phyloP scores from a whole-genome alignment of 2,797 vertebrate genomes.

The Clarias pachynema region DNA sequence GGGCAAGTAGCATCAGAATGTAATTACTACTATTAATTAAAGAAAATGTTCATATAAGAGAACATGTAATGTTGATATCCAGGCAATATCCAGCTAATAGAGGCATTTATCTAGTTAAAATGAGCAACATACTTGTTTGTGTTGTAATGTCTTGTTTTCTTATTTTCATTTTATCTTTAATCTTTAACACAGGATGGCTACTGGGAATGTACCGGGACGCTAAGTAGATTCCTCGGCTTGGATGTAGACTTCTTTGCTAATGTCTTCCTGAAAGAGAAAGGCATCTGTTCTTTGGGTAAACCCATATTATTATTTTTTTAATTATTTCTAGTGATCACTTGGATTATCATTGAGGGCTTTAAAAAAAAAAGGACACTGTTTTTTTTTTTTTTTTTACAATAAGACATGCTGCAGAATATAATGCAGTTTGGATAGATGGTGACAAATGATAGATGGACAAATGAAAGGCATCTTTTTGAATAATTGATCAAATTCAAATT shows the following conservation, averaged over 20 bases:
- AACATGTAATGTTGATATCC: neutral
- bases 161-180: slow-evolving; percentile 38
- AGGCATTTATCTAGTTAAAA: neutral
- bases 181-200: slow-evolving; percentile 78
- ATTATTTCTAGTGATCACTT: neutral
- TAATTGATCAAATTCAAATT: too few relatives aligned
- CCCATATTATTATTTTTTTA: neutral
- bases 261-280: slow-evolving; percentile 78
- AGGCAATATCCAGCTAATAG: neutral
- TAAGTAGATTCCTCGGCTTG: slow-evolving; percentile 74
- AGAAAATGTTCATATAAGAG: neutral
- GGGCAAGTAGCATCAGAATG: neutral
- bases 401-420: neutral
- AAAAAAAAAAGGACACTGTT: neutral
- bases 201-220: slow-evolving; percentile 77
- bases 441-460: neutral
- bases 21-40: neutral
- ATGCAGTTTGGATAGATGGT: neutral
- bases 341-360: neutral
- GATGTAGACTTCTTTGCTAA: slow-evolving; percentile 72
- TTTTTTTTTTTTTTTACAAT: neutral
- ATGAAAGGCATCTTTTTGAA: too few relatives aligned
- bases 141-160: neutral
- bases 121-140: neutral
- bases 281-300: slow-evolving; percentile 84